Base-by-base conservation (phyloP, 92 coral and sea anemone genomes). In the Actinernus sp. region DNA sequence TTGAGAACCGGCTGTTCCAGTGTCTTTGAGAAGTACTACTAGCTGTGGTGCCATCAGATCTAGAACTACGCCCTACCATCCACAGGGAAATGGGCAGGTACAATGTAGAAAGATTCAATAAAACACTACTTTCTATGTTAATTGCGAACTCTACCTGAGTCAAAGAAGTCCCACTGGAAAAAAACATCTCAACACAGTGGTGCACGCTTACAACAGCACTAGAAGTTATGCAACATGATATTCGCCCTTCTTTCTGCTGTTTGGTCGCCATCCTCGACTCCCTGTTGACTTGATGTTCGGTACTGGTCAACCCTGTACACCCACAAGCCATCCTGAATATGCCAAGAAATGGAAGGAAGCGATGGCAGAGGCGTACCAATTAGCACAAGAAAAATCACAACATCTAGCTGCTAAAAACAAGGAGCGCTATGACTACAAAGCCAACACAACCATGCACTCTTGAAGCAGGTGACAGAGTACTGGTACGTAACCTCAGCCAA, bases 381-480 rank as follows among this genome's bases (percentile, higher is more conserved):
- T 64, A n/a, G 71, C 71, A 64, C 46, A 64, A 16, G 36, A 64
- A 28, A 29, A 24, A 46, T 39, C 56, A 25, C 31, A 44, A n/a
- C n/a, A n/a, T n/a, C 57, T 34, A 25, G 31, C 48, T 19, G 4
- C 53, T 20, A 61, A 61, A 26, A 61, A 61, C 68, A 40, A 40
- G n/a, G 31, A 39, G 41, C 20, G 36, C 26, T 26, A 61, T 39
- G 68, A 60, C 27, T 55, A 33, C 39, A 63, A 50, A 29, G 58
- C 30, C 53, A 63, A 26, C 34, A 63, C 71, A 22, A 11, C 71
- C 25, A 45, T n/a, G n/a, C n/a, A n/a, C 49, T 18, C 71, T 63
- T 47, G 31, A 39, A 39, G 25, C 29, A 38, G 33, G 68, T n/a
- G 31, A 39, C 54, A 38, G 20, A 61, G 68, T 24, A 22, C 30